Base-by-base conservation (phyloP, 2,113 vertebrate genomes). In the Plotosus lineatus region DNA sequence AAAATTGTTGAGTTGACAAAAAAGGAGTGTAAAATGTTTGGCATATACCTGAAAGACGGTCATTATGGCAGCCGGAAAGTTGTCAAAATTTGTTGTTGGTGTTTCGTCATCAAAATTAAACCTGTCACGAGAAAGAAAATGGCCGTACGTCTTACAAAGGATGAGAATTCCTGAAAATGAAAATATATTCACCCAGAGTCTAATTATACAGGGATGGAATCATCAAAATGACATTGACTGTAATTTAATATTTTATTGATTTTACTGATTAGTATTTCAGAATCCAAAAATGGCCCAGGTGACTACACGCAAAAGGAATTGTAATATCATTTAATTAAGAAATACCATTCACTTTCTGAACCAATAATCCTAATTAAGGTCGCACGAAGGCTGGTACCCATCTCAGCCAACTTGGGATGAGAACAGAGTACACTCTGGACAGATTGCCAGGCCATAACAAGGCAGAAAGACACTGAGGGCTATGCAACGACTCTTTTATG, bases 61-160 rank as follows among this genome's bases (percentile, higher is more conserved):
- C 83, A 98, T 95, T 89, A 99, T 99, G 89, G 97, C 97, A 0
- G 97, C 95, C 2, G 97, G 96, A 80, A 99, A 99, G 42, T 96
- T 99, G 82, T 99, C 96, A 0, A 99, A 98, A 89, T 98, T 98
- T 7, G 97, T 99, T 0, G 96, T 97, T 1, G 97, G 96, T 0
- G 97, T 98, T 91, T 98, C 95, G 0, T 97, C 93, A 55, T 94
- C 90, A 91, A 98, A 99, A 90, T 98, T 98, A 90, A 99, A 99
- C 90, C 97, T 99, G 82, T 48, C 86, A 66, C n/a, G 83, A 53
- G 60, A 75, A 58, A 73, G 28, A 40, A 71, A 75, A 55, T 40
- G 4, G 33, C 15, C 63, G 4, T 10, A 14, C 48, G 40, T 50
- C 4, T 44, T 48, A n/a, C 28, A 77, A 72, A 46, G 46, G 72